Evolutionary conservation across 2,797 vertebrate genomes (phyloP).

Genomic region (Gymnoscopelus microlampas): DNA sequence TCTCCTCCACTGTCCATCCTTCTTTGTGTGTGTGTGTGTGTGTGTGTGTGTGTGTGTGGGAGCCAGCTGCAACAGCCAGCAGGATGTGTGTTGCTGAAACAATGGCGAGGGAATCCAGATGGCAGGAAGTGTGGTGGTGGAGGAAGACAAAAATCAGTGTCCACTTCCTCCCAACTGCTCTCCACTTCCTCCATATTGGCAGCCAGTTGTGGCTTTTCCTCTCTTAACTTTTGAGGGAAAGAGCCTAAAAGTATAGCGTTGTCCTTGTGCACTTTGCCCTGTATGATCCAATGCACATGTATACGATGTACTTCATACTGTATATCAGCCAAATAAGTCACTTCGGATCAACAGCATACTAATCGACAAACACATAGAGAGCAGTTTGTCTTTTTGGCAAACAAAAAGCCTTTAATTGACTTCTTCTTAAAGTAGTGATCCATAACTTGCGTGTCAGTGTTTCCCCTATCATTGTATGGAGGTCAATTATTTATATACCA

Average conservation of each 20-base stretch:
- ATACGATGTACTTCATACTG: not conserved
- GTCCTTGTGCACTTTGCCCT: not conserved
- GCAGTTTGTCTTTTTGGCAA: too few relatives aligned
- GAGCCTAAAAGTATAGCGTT: constrained; percentile 5
- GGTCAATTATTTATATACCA: too few relatives aligned
- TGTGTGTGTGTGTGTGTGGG: constrained; percentile 39
- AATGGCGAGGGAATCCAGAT: constrained; percentile 80
- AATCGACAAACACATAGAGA: too few relatives aligned
- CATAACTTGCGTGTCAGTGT: too few relatives aligned
- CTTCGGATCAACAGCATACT: too few relatives aligned
- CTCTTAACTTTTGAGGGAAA: constrained; percentile 45
- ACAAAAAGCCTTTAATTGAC: too few relatives aligned
- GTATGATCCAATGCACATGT: constrained; percentile 2
- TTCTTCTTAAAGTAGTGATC: too few relatives aligned
- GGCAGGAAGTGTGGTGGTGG: constrained; percentile 79
- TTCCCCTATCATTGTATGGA: too few relatives aligned
- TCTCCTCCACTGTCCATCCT: constrained; percentile 43
- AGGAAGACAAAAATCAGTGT: constrained; percentile 75
- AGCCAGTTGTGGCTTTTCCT: constrained; percentile 49
- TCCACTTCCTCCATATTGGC: constrained; percentile 76
- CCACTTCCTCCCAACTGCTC: constrained; percentile 75
- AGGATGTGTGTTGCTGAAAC: constrained; percentile 76
- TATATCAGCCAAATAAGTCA: too few relatives aligned
- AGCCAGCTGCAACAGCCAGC: constrained; percentile 73
- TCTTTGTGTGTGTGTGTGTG: constrained; percentile 30